phyloP scores from a whole-genome alignment of 2,113 vertebrate species.

The Pandion haliaetus region DNA sequence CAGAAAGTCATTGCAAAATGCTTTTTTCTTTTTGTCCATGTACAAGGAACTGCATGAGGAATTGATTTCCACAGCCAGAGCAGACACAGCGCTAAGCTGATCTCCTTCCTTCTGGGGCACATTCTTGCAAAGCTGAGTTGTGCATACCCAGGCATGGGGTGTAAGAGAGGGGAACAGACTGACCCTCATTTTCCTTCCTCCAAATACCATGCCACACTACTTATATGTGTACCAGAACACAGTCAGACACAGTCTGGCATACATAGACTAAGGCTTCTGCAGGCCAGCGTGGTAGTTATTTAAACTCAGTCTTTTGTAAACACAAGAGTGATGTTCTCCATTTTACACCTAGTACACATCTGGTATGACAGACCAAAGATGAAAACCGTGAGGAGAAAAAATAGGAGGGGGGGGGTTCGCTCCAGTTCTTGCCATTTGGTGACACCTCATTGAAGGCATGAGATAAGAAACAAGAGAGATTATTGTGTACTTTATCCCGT shows the following conservation, averaged over 20 bases:
- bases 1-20: not conserved
- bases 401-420: not conserved
- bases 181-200: not conserved
- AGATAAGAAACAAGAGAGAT: constrained; percentile 65
- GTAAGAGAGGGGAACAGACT: not conserved
- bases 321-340: not conserved
- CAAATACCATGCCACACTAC: not conserved
- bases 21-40: not conserved
- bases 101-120: not conserved
- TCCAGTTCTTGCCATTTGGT: not conserved
- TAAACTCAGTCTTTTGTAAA: not conserved
- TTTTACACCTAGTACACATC: not conserved
- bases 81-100: not conserved
- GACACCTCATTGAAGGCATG: not conserved
- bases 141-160: not conserved
- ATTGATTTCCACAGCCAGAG: not conserved
- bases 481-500: constrained; percentile 34
- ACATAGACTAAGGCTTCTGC: not conserved
- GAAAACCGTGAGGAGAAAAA: not conserved
- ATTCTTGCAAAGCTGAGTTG: not conserved
- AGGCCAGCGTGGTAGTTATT: not conserved
- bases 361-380: not conserved
- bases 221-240: not conserved
- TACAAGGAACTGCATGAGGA: not conserved
- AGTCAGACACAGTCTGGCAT: not conserved